Base-by-base conservation (phyloP, 2,888 invertebrate species). In the Imbricaverruca yamaguchii region DNA sequence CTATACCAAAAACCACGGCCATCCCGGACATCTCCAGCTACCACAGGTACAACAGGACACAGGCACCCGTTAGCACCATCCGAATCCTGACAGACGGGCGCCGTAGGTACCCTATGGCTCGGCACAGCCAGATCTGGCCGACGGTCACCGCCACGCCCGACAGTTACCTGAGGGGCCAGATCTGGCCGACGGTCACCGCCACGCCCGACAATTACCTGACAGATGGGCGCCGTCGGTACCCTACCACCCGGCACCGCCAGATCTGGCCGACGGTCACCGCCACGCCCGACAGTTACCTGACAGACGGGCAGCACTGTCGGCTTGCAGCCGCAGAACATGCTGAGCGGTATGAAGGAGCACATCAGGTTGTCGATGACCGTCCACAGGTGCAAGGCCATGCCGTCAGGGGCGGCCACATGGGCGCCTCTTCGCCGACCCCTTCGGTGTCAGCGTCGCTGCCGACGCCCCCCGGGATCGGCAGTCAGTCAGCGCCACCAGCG, bases 61-160 rank as follows among this genome's bases (percentile, higher is more conserved):
- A n/a, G n/a, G n/a, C n/a, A n/a, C n/a, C n/a, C n/a, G n/a, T n/a
- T n/a, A n/a, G n/a, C n/a, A n/a, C n/a, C n/a, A n/a, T n/a, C n/a
- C n/a, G n/a, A n/a, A n/a, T n/a, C 74, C 74, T 74, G 74, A 18
- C 74, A 74, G 74, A 53, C 74, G 74, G 55, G 53, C 9, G n/a
- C n/a, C n/a, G n/a, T n/a, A n/a, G n/a, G n/a, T n/a, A n/a, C n/a
- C n/a, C n/a, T n/a, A n/a, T n/a, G n/a, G n/a, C n/a, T n/a, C n/a
- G n/a, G n/a, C n/a, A n/a, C n/a, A n/a, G n/a, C n/a, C n/a, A n/a
- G n/a, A n/a, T n/a, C n/a, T n/a, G n/a, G n/a, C n/a, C n/a, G n/a
- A n/a, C n/a, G n/a, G n/a, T n/a, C n/a, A n/a, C n/a, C n/a, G n/a
- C n/a, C n/a, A n/a, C n/a, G 13, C 57, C 9, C 10, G 57, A 13